A percentile compares a stretch with the other conserved stretches of the same genome.
phyloP scores from a whole-genome alignment of 1,140 invertebrate species.

The Drosophila arizonae region DNA sequence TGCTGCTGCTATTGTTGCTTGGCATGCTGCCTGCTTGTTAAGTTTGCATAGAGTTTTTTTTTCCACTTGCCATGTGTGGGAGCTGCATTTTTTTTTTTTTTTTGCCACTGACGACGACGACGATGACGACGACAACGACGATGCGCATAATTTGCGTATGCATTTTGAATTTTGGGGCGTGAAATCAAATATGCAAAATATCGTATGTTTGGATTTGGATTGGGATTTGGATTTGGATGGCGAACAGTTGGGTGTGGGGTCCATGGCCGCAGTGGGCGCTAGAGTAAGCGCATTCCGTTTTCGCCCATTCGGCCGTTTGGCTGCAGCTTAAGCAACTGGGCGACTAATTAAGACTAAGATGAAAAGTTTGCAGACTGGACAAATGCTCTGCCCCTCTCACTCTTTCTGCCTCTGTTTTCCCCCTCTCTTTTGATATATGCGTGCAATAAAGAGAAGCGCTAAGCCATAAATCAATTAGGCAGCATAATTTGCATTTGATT shows the following conservation, averaged over 20 bases:
- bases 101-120: constrained; percentile 16
- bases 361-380: constrained; percentile 67
- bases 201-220: constrained; percentile 55
- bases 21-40: constrained; percentile 64
- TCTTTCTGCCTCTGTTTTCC: neutral
- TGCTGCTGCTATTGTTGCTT: constrained; percentile 40
- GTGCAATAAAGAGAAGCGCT: constrained; percentile 59
- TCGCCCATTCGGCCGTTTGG: constrained; percentile 7
- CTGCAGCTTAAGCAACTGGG: constrained; percentile 12
- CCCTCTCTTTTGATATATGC: constrained; percentile 40
- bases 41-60: constrained; percentile 49
- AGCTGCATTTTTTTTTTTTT: constrained; percentile 21
- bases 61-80: constrained; percentile 63
- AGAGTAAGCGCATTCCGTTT: constrained; percentile 9
- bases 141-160: constrained; percentile 79
- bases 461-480: constrained; percentile 75
- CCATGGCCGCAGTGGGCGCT: constrained; percentile 3
- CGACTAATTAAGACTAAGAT: constrained; percentile 74
- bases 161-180: constrained; percentile 73
- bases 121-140: constrained; percentile 46
- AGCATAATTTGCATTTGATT: constrained; percentile 80
- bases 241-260: neutral
- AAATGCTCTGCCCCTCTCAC: neutral
- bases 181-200: constrained; percentile 77
- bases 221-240: constrained; percentile 34